Percentiles rank a stretch among this genome's conserved stretches.
Conservation (phyloP, 2,888 invertebrate species). For the Tribolium freemani region DNA sequence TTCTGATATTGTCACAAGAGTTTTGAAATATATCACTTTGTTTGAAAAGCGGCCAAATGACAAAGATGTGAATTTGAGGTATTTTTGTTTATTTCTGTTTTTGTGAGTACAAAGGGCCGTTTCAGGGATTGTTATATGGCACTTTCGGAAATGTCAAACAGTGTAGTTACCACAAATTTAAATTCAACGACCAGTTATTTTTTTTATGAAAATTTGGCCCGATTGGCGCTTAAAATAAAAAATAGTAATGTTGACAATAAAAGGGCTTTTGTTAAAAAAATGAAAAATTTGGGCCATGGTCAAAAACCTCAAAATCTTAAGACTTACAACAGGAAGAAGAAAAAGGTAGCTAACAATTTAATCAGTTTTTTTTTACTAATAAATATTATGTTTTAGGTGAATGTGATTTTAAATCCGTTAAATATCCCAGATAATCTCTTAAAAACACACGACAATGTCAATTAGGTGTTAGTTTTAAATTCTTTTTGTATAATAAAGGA, state of each 20-base stretch:
- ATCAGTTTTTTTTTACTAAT: background rate
- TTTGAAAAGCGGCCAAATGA: conserved; percentile 56
- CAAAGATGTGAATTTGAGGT: conserved; percentile 56
- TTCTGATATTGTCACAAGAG: conserved; percentile 56
- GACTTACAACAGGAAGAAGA: conserved; percentile 36
- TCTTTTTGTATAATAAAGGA: no score
- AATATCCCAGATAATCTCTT: conserved; percentile 44
- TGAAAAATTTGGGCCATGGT: conserved; percentile 20
- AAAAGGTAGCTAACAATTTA: conserved; percentile 28
- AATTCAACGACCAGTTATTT: conserved; percentile 45
- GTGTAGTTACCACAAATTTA: conserved; percentile 51
- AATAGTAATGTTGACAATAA: conserved; percentile 42
- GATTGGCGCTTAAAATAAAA: conserved; percentile 49
- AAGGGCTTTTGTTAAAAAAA: conserved; percentile 42
- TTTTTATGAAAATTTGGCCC: conserved; percentile 48
- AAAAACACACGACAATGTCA: conserved; percentile 16
- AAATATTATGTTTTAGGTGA: conserved; percentile 9
- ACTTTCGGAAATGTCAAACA: conserved; percentile 51
- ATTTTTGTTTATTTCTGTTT: background rate
- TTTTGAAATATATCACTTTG: conserved; percentile 63
- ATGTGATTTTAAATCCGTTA: conserved; percentile 46
- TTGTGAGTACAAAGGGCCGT: background rate
- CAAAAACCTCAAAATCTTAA: conserved; percentile 1
- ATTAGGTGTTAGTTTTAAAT: no score
- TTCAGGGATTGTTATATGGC: conserved; percentile 54